phyloP scores from a whole-genome alignment of 1,140 invertebrate genomes.

The Plutomurus gul region DNA sequence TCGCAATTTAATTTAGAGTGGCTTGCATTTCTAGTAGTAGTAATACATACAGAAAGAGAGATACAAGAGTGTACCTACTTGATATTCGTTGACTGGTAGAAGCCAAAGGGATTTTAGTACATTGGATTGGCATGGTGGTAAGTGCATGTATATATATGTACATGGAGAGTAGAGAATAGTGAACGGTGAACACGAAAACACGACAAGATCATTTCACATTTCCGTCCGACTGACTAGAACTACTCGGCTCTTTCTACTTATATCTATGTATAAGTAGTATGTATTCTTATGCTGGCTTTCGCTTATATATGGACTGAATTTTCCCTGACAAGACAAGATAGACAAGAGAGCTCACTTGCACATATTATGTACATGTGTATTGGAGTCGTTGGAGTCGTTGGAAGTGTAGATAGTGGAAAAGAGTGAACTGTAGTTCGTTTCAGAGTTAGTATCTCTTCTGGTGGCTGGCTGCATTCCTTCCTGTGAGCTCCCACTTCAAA shows the following conservation, averaged over 20 bases:
- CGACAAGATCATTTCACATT: constrained; percentile 23
- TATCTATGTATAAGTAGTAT: neutral
- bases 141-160: too few relatives aligned
- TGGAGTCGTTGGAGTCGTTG: neutral
- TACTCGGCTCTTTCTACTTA: neutral
- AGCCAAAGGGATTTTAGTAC: too few relatives aligned
- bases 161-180: too few relatives aligned
- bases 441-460: constrained; percentile 12
- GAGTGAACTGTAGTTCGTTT: too few relatives aligned
- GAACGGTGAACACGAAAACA: neutral
- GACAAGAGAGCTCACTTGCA: neutral
- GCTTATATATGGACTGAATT: neutral
- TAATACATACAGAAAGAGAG: too few relatives aligned
- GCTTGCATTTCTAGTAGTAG: too few relatives aligned
- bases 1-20: neutral
- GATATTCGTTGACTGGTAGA: too few relatives aligned
- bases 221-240: neutral
- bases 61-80: too few relatives aligned
- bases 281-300: too few relatives aligned
- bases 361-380: too few relatives aligned
- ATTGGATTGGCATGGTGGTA: too few relatives aligned
- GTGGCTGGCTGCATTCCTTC: neutral
- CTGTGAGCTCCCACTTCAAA: constrained; percentile 9
- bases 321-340: neutral
- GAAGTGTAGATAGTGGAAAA: too few relatives aligned